phyloP scores from a whole-genome alignment of 2,888 invertebrate species.

The Lasioglossum morio region DNA sequence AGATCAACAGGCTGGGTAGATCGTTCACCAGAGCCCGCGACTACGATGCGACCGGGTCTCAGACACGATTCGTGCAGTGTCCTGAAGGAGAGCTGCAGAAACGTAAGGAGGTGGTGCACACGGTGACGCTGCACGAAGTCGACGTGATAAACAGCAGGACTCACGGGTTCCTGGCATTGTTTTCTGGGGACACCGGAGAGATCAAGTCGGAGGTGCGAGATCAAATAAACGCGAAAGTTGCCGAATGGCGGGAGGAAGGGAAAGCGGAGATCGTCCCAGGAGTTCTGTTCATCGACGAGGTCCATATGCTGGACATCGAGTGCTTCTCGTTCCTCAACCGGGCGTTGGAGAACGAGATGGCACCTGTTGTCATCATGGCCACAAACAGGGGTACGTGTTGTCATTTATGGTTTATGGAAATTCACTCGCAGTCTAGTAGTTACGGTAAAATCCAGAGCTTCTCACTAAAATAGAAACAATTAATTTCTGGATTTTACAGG shows the following conservation, averaged over 20 bases:
- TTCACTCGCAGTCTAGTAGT: too few species aligned
- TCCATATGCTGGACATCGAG: constrained; percentile 99
- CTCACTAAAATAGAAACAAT: not conserved
- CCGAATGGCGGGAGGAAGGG: constrained; percentile 99
- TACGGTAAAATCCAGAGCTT: not conserved
- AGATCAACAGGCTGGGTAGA: constrained; percentile 95
- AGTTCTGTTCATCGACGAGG: constrained; percentile 98
- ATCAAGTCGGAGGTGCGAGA: constrained; percentile 99
- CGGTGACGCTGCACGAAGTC: constrained; percentile 99
- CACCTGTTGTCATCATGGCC: constrained; percentile 99
- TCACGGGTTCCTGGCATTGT: constrained; percentile 98
- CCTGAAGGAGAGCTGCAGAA: constrained; percentile 99
- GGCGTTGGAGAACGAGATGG: constrained; percentile 98
- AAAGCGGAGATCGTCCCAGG: constrained; percentile 99
- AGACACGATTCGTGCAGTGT: constrained; percentile 97
- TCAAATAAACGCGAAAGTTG: constrained; percentile 98
- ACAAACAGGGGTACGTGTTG: constrained; percentile 91
- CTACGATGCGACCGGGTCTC: constrained; percentile 96
- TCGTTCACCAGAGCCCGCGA: constrained; percentile 98
- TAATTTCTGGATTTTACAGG: constrained; percentile 82
- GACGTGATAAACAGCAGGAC: constrained; percentile 99
- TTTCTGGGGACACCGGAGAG: constrained; percentile 99
- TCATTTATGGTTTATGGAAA: too few species aligned
- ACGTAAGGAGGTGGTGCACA: constrained; percentile 98
- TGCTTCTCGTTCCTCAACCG: constrained; percentile 99